Conservation (phyloP, 1,140 invertebrate genomes). For the Wiebesia pumilae region DNA sequence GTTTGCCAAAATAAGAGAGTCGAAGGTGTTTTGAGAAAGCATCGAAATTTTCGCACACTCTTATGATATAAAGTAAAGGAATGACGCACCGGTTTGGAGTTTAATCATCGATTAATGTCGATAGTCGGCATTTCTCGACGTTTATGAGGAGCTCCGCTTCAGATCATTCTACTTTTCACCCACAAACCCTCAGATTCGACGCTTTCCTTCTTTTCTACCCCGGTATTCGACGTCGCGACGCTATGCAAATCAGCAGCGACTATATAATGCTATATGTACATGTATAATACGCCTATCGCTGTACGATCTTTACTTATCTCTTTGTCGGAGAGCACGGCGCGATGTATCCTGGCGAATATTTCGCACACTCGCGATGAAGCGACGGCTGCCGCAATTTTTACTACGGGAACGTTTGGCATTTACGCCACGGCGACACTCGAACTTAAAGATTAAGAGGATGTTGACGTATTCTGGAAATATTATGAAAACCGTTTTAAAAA, state of each 20-base stretch:
- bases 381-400: neutral
- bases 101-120: too few relatives aligned
- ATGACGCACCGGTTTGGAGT: too few relatives aligned
- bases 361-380: neutral
- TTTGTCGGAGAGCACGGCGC: neutral
- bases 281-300: slow-evolving; percentile 29
- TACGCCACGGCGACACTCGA: neutral
- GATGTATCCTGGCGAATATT: neutral
- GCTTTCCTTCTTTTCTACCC: neutral
- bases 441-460: neutral
- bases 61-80: too few relatives aligned
- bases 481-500: neutral
- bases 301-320: neutral
- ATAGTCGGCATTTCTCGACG: too few relatives aligned
- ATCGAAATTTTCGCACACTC: too few relatives aligned
- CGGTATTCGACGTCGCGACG: slow-evolving; percentile 1
- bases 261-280: slow-evolving; percentile 16
- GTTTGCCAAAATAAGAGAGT: too few relatives aligned
- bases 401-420: neutral
- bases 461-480: neutral
- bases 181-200: neutral
- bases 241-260: slow-evolving; percentile 24
- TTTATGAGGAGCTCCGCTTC: neutral
- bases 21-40: too few relatives aligned
- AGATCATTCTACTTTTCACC: neutral